Evolutionary conservation across 2,888 invertebrate genomes (phyloP), one percentile per base, ranked within the genome.

Genomic region (Dryobotodes eremita): DNA sequence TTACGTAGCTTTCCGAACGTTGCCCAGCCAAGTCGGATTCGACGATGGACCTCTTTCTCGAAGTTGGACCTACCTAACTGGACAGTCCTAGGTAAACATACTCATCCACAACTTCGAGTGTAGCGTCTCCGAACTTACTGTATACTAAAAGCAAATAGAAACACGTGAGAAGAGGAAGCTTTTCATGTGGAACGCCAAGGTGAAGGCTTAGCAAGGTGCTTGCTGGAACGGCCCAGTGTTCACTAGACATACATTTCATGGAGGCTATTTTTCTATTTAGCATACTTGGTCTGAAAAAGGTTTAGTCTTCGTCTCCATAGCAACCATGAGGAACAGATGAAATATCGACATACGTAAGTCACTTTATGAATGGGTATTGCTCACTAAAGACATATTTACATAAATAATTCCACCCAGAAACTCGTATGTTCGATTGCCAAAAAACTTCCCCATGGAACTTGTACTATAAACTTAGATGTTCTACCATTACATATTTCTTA

Each of bases 341-440:
- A 48, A 66, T 50, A 80, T 68, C 55, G 36, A n/a, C 26, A 11
- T 62, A 20, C 20, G n/a, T 50, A 3, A 26, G 11, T 36, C 55
- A 53, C 10, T 23, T 55, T 31, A 15, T 57, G 68, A 42, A 77
- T 46, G 53, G 31, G 4, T 59, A 81, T 50, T 66, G 10, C 53
- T 74, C 20, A 26, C 13, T 53, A 66, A 82, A 73, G 68, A 50
- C 6, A 68, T 78, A 74, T 83, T 62, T 74, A n/a, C 17, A 78
- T 71, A 83, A 74, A 82, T 78, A 65, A 62, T 71, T 31, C 71
- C 23, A 17, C 23, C 20, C 11, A 48, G 50, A 78, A n/a, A n/a
- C n/a, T n/a, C n/a, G n/a, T 64, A 83, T 68, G 36, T 78, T 68
- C 31, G 66, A 68, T 36, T 78, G 83, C 83, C 79, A 83, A 79